Evolutionary conservation across 2,113 vertebrate species (phyloP).

Genomic region (Aythya baeri): DNA sequence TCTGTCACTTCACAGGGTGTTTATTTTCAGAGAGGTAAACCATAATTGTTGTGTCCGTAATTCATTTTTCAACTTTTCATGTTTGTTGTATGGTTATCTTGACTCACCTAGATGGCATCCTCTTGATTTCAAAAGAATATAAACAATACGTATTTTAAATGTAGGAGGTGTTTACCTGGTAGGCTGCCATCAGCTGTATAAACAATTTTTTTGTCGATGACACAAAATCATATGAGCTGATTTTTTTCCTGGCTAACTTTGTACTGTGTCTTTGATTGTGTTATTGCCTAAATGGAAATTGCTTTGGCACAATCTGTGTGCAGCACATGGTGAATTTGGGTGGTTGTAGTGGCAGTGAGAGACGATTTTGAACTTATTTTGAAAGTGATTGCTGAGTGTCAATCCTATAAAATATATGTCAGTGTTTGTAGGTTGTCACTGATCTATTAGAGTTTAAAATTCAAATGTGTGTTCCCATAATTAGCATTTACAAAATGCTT

Average conservation of each 20-base stretch:
- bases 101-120: background rate
- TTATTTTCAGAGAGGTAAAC: background rate
- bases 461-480: accelerated
- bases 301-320: background rate
- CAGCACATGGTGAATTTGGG: background rate
- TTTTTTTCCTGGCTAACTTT: background rate
- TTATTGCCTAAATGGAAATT: background rate
- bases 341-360: background rate
- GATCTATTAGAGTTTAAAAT: background rate
- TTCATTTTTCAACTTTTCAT: background rate
- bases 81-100: background rate
- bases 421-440: background rate
- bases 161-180: background rate
- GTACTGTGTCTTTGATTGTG: background rate
- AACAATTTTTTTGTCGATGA: background rate
- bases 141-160: background rate
- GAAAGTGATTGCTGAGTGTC: background rate
- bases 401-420: background rate
- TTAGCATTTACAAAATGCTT: background rate
- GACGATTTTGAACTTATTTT: background rate
- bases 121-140: background rate
- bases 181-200: background rate
- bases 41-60: background rate
- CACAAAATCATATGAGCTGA: background rate
- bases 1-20: background rate